phyloP scores from a whole-genome alignment of 2,888 invertebrate genomes.

The Sylvicola cinctus region DNA sequence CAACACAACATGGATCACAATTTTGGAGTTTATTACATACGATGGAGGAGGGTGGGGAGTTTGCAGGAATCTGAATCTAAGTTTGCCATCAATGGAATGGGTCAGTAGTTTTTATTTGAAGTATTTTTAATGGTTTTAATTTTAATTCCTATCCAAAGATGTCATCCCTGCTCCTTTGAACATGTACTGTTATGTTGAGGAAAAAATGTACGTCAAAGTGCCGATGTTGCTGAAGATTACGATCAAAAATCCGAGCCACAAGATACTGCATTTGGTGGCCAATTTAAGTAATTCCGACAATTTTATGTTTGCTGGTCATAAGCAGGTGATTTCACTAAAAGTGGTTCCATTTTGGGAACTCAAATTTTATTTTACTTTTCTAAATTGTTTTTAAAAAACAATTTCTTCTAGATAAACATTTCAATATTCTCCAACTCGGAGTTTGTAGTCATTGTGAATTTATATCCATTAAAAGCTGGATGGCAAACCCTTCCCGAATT shows the following conservation, averaged over 20 bases:
- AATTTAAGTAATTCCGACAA: conserved; percentile 36
- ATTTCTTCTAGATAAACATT: conserved; percentile 17
- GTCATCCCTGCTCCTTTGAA: conserved; percentile 23
- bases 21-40: conserved; percentile 24
- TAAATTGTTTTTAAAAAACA: no score
- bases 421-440: conserved; percentile 23
- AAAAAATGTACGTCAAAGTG: conserved; percentile 25
- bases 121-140: neutral
- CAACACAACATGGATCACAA: no score
- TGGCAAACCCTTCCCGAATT: conserved; percentile 25
- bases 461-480: conserved; percentile 23
- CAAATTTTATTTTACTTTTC: no score
- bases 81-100: conserved; percentile 19
- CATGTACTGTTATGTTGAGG: conserved; percentile 24
- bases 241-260: conserved; percentile 21
- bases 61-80: conserved; percentile 24
- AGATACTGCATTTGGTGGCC: conserved; percentile 22
- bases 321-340: conserved; percentile 44
- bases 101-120: conserved; percentile 2
- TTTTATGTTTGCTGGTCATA: conserved; percentile 90
- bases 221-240: conserved; percentile 24
- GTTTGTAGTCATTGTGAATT: conserved; percentile 21
- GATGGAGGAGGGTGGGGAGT: conserved; percentile 19
- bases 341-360: no score
- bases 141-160: conserved; percentile 8